Base-by-base conservation (phyloP, 2,797 vertebrate genomes). In the Jordanella pulchra region DNA sequence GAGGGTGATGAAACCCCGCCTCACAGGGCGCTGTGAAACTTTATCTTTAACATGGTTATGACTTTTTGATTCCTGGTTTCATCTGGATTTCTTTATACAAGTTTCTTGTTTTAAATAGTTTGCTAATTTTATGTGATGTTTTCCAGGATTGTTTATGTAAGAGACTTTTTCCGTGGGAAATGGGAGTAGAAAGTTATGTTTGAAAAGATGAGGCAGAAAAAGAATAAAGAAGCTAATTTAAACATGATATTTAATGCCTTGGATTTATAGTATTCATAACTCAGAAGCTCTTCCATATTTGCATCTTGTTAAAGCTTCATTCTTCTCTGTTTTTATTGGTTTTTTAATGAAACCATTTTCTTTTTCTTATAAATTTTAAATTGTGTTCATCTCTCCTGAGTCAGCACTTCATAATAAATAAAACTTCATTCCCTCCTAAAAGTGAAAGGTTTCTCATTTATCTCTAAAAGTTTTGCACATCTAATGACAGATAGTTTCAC, bases 141-240 rank as follows among this genome's bases (percentile, higher is more conserved):
- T 82, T 70, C 79, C 79, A 77, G 72, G 73, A 72, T 80, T 86
- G 76, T 81, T 89, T 75, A 77, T 42, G 21, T 23, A 63, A 84
- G 65, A 50, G 77, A 80, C 30, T n/a, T 84, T 86, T 86, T 86
- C 85, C 79, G 68, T 84, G 68, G 82, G 75, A 89, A 86, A 61
- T 78, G 72, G 69, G 84, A 80, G 80, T 82, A 82, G 80, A 73
- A 84, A 87, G 77, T 75, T 69, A 69, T 82, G 72, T 81, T 69
- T 85, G 78, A 86, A 84, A 75, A 76, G 67, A 80, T 69, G 61
- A 76, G 51, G 51, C 27, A 23, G 1, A 71, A 54, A 85, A 48
- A 23, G 48, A 48, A 10, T 61, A 18, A 21, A 51, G 27, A 58
- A 50, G 4, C 28, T 5, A 32, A 50, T 35, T 67, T 67, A 7